Percentiles rank a stretch among this genome's conserved stretches.
Evolutionary conservation across 2,797 vertebrate genomes (phyloP).

Genomic region (Limnodromus scolopaceus): DNA sequence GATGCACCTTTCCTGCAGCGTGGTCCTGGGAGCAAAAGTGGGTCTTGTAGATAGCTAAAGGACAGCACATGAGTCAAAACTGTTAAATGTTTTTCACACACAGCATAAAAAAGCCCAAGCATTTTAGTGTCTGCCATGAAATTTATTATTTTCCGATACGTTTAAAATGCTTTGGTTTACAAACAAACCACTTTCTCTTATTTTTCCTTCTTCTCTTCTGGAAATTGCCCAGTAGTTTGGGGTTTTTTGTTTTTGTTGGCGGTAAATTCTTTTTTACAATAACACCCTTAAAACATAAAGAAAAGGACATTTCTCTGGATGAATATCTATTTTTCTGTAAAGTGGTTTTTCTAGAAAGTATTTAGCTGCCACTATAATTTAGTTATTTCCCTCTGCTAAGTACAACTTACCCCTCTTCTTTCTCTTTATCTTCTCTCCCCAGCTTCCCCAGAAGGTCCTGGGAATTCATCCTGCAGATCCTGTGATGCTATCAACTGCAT

Average conservation of each 20-base stretch:
- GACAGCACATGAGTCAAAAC: background rate
- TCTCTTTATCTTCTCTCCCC: background rate
- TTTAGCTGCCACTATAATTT: background rate
- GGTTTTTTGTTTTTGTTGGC: background rate
- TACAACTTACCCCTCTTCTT: background rate
- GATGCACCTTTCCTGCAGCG: background rate
- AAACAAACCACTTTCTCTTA: background rate
- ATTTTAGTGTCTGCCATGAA: background rate
- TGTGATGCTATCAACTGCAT: background rate
- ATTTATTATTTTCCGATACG: constrained; percentile 1
- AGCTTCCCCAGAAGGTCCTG: background rate
- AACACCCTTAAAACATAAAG: background rate
- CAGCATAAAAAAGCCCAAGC: background rate
- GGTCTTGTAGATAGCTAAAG: background rate
- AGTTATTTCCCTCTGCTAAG: background rate
- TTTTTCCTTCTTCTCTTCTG: background rate
- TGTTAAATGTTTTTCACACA: background rate
- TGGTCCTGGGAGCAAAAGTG: background rate
- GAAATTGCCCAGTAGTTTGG: background rate
- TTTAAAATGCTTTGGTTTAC: background rate
- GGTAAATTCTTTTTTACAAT: background rate
- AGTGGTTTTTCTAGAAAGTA: background rate
- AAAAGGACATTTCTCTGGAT: background rate
- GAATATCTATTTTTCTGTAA: background rate
- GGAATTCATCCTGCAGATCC: background rate